Evolutionary conservation across 2,113 vertebrate species (phyloP), one percentile per base, ranked within the genome.

Genomic region (Erpornis zantholeuca): DNA sequence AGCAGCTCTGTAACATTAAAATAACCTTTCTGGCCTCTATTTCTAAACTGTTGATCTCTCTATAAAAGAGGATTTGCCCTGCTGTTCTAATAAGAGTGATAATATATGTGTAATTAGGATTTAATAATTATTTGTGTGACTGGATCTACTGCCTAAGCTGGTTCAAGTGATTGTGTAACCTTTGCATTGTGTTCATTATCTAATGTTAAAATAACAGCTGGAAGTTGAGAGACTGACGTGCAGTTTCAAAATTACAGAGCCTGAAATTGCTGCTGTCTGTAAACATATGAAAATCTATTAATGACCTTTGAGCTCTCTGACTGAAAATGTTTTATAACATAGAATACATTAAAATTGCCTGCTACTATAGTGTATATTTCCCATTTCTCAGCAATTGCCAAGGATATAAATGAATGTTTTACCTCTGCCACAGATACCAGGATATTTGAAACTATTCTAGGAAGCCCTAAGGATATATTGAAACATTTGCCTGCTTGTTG

Each of bases 211-310:
- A 88, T 93, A 96, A 94, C 94, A 96, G 93, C 94, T 96, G 96
- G 94, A 97, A 94, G 71, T 75, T 78, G 68, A 84, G 88, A 86
- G 85, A 95, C 82, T 93, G 95, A 93, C 91, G 89, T 71, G 70
- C 86, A 61, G 78, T 83, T 96, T 86, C 91, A 88, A 96, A 97
- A 96, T 95, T 94, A 82, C 68, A 65, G 80, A 78, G 91, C 91
- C 93, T 95, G 94, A 96, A 96, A 96, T 96, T 88, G 83, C 93
- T 95, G 86, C 93, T 96, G 88, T 89, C 96, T 93, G 95, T 95
- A 96, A 97, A 96, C 96, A 92, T 89, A 85, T 59, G 80, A 94
- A 94, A 95, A 94, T 95, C 95, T 96, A 84, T 90, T 94, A 94
- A 92, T 87, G 96, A 96, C 95, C 90, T 95, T 92, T 95, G 90